Evolutionary conservation across 2,113 vertebrate genomes (phyloP), one percentile per base, ranked within the genome.

Genomic region (Melanerpes formicivorus): DNA sequence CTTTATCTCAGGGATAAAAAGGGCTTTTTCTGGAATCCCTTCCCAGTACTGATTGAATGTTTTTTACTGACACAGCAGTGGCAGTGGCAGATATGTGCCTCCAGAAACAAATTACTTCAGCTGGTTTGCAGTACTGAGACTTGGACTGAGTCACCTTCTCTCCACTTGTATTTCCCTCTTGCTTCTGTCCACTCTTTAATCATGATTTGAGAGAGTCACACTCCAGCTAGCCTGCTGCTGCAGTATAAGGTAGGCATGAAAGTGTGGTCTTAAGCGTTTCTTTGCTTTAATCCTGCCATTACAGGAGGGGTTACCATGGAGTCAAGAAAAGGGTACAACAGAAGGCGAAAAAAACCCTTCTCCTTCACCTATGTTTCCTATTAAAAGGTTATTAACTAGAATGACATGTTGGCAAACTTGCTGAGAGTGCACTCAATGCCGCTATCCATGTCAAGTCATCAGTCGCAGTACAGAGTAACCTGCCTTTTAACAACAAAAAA

Each of bases 221-320:
- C 8, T 74, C 11, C 52, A 37, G 25, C 12, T 5, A 30, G 2
- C 17, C 23, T 58, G 30, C 11, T 79, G 63, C 44, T 87, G 26
- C 25, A 62, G 18, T 17, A 15, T 16, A 17, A 4, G 29, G 7
- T 3, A 10, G 17, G n/a, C 42, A 30, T 18, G 58, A 37, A 56
- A 27, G 8, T 9, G 26, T 19, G 14, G 37, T 37, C 29, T 60
- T 21, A 4, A 56, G 29, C 13, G 22, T 16, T 69, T 58, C 55
- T 70, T 52, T 5, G 1, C 2, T 7, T 18, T 1, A 72, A 21
- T 16, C 14, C 30, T 64, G 34, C 15, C 3, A 1, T 64, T 27
- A 15, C 27, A 67, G 18, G 6, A 55, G 6, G 6, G 4, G 16
- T 73, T 77, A 32, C 52, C 30, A 48, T 15, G 48, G 32, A 21